A percentile compares a stretch with the other conserved stretches of the same genome.
These are phyloP conservation scores for Acanthis flammea DNA, from an alignment of 2,797 vertebrate genomes.

Conservation along the genomic window DNA sequence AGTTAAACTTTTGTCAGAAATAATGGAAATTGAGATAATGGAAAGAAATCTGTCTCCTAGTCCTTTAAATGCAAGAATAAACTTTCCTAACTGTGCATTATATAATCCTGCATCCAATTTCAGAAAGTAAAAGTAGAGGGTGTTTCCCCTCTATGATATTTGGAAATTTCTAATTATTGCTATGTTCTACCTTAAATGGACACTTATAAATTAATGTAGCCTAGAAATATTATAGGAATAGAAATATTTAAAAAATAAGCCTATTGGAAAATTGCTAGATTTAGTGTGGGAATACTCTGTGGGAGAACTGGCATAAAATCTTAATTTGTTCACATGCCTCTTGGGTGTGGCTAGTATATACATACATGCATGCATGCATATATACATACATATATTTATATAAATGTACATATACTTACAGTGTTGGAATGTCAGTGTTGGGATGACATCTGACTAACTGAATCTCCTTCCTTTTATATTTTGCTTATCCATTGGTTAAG, in stretches of 20 bases:
- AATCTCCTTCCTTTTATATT: not conserved
- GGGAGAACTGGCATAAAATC: not conserved
- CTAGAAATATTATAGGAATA: conserved; percentile 17
- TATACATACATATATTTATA: not conserved
- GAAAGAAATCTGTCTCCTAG: not conserved
- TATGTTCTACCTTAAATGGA: not conserved
- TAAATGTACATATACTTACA: not conserved
- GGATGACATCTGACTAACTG: not conserved
- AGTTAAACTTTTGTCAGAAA: not conserved
- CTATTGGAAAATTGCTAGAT: conserved; percentile 17
- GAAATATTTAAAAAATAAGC: not conserved
- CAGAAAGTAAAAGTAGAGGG: not conserved
- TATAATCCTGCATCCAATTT: not conserved
- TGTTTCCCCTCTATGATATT: not conserved
- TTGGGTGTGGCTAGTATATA: not conserved
- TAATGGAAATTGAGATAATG: not conserved
- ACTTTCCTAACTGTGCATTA: not conserved
- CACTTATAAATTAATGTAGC: not conserved
- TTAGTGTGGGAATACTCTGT: not conserved
- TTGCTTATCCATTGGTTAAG: not conserved
- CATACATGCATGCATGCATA: not conserved
- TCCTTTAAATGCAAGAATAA: not conserved
- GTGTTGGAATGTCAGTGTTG: not conserved
- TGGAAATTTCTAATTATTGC: not conserved
- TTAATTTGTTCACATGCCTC: not conserved